Evolutionary conservation across 2,797 vertebrate species (phyloP).

Genomic region (Pyrocephalus nanus): DNA sequence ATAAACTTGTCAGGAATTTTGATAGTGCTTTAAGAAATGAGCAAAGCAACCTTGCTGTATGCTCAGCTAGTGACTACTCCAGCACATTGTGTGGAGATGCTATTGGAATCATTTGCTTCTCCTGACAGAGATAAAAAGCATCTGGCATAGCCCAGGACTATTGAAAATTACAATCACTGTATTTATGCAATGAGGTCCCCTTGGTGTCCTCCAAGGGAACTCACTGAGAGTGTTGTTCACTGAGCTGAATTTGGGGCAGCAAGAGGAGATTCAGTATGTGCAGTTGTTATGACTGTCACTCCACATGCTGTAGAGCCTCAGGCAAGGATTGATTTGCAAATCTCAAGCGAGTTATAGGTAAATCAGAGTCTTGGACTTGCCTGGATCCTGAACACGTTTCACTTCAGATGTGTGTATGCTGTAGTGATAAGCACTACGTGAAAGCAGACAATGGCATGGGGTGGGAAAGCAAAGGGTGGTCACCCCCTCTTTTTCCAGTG

Average conservation of each 20-base stretch:
- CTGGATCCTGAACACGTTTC: background rate
- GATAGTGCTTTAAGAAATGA: background rate
- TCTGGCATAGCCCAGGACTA: background rate
- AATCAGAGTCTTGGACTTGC: background rate
- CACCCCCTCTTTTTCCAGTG: fast-evolving
- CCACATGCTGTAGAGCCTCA: background rate
- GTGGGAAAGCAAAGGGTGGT: background rate
- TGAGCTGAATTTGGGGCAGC: background rate
- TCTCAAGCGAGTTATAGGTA: background rate
- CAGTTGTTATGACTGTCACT: fast-evolving
- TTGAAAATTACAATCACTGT: background rate
- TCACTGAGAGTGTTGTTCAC: fast-evolving
- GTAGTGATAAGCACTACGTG: background rate
- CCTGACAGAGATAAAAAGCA: background rate
- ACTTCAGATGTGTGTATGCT: background rate
- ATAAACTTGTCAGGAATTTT: background rate
- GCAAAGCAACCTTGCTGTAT: background rate
- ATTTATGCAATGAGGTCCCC: background rate
- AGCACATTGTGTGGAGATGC: background rate
- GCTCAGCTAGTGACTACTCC: background rate
- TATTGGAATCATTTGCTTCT: background rate
- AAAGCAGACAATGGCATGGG: background rate
- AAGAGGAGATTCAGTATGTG: background rate
- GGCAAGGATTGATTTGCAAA: background rate
- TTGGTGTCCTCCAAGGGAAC: background rate